phyloP scores from a whole-genome alignment of 2,888 invertebrate species.

The Nineta flava region DNA sequence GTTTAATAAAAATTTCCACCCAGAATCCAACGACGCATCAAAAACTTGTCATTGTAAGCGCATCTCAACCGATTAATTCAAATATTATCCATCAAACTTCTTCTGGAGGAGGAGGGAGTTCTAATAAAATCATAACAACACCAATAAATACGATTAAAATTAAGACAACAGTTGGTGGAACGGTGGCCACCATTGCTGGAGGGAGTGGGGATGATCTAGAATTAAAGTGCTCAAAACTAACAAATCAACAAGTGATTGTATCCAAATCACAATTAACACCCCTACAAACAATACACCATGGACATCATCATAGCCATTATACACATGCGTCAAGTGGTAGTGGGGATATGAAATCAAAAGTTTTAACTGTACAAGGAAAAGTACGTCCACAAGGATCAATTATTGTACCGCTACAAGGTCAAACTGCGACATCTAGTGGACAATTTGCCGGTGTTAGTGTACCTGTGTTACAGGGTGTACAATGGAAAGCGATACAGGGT shows the following conservation, averaged over 20 bases:
- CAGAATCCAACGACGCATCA: constrained; percentile 16
- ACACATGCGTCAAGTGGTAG: too few species aligned
- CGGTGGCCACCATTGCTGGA: not conserved
- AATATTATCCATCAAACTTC: constrained; percentile 25
- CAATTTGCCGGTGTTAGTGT: constrained; percentile 7
- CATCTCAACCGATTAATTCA: constrained; percentile 23
- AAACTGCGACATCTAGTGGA: not conserved
- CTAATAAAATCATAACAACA: constrained; percentile 26
- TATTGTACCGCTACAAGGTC: constrained; percentile 4
- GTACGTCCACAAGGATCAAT: constrained; percentile 7
- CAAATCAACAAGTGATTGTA: constrained; percentile 7
- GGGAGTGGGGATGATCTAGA: too few species aligned
- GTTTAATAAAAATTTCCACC: constrained; percentile 19
- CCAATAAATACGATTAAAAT: constrained; percentile 17
- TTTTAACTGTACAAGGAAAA: constrained; percentile 20
- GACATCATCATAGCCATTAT: not conserved
- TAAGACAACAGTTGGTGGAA: constrained; percentile 12
- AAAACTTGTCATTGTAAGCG: constrained; percentile 27
- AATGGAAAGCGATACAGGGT: constrained; percentile 25
- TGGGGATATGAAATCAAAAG: constrained; percentile 20
- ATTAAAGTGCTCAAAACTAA: constrained; percentile 7
- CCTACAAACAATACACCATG: constrained; percentile 12
- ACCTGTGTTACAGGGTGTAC: constrained; percentile 11
- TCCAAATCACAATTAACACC: constrained; percentile 7
- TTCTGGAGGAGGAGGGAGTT: constrained; percentile 23